phyloP scores from a whole-genome alignment of 2,797 vertebrate species.

The Pitangus sulphuratus region DNA sequence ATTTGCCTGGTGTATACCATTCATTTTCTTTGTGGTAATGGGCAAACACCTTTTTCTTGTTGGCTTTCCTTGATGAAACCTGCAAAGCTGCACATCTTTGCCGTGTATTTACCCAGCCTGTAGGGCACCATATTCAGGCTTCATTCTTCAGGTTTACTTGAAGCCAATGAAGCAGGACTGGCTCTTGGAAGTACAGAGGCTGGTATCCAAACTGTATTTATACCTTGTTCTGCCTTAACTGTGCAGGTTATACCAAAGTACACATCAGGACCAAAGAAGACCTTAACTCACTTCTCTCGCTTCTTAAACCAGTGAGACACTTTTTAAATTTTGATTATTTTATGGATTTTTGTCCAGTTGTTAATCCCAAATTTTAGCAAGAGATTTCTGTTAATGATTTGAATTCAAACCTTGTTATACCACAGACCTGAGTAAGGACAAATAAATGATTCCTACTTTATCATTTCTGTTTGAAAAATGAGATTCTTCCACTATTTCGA shows the following conservation, averaged over 20 bases:
- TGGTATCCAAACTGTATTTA: neutral
- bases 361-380: neutral
- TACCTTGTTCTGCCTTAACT: neutral
- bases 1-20: neutral
- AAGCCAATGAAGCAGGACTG: neutral
- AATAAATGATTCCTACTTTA: neutral
- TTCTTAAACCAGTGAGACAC: neutral
- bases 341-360: neutral
- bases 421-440: neutral
- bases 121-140: conserved; percentile 1
- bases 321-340: neutral
- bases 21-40: conserved; percentile 27
- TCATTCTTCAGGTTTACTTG: conserved; percentile 10
- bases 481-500: neutral
- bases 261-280: neutral
- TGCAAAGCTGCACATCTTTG: neutral
- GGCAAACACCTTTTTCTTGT: conserved; percentile 2
- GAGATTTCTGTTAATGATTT: neutral
- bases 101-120: neutral
- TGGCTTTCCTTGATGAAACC: conserved; percentile 6
- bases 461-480: neutral
- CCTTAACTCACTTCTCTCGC: neutral
- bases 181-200: neutral
- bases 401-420: neutral
- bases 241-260: neutral